Evolutionary conservation across 2,888 invertebrate genomes (phyloP).

Genomic region (Amphipoea oculea): DNA sequence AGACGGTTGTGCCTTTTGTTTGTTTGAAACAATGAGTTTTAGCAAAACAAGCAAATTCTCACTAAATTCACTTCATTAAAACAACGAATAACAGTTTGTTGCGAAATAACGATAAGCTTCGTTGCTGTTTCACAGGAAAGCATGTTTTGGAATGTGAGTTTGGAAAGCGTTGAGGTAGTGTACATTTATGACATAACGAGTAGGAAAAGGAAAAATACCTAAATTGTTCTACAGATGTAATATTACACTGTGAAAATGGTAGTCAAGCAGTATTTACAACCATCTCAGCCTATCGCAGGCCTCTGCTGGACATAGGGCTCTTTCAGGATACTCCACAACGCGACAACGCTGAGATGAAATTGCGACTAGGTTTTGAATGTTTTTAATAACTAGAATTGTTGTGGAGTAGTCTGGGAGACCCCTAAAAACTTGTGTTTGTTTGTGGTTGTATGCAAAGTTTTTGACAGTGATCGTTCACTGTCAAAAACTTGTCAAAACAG

Average conservation of each 20-base stretch:
- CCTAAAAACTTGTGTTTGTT: too few species aligned
- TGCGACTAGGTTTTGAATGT: too few species aligned
- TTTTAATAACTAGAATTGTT: too few species aligned
- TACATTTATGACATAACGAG: slow-evolving; percentile 1
- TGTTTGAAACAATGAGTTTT: slow-evolving; percentile 50
- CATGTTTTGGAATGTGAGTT: slow-evolving; percentile 32
- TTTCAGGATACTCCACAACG: too few species aligned
- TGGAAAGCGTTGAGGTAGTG: slow-evolving; percentile 2
- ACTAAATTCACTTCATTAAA: slow-evolving; percentile 69
- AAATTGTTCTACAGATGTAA: background rate
- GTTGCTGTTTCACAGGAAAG: slow-evolving; percentile 56
- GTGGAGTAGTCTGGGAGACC: too few species aligned
- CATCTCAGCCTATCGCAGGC: too few species aligned
- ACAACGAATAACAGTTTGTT: slow-evolving; percentile 62
- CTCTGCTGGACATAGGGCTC: too few species aligned
- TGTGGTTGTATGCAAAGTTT: too few species aligned
- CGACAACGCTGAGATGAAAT: too few species aligned
- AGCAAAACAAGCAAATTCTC: slow-evolving; percentile 51
- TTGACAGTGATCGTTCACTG: too few species aligned
- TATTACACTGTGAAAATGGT: background rate
- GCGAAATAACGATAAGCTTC: slow-evolving; percentile 64
- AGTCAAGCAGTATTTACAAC: background rate
- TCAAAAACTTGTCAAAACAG: too few species aligned
- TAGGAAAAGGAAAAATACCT: background rate
- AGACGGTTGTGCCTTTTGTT: slow-evolving; percentile 44